Percentiles rank a stretch among this genome's conserved stretches.
Conservation (phyloP, 2,113 vertebrate species). For the Anolis carolinensis region DNA sequence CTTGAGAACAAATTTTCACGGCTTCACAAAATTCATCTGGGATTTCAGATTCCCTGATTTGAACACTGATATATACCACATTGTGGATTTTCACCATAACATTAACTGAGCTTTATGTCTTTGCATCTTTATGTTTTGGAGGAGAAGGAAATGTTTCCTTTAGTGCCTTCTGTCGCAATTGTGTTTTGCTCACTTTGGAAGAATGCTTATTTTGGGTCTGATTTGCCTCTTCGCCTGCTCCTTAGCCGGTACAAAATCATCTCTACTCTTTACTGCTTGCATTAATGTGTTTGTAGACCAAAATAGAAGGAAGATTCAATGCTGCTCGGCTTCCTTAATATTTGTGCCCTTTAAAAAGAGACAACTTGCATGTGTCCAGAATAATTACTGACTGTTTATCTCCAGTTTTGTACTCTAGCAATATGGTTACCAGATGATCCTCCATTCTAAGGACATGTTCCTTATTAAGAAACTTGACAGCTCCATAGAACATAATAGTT, state of each 20-base stretch:
- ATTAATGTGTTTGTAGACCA: background rate
- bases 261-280: background rate
- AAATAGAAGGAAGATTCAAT: background rate
- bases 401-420: background rate
- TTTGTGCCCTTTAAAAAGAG: conserved; percentile 3
- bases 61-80: background rate
- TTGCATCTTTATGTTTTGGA: background rate
- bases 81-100: background rate
- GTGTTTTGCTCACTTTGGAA: background rate
- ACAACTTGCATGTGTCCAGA: background rate
- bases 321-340: background rate
- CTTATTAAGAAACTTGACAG: conserved; percentile 3
- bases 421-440: background rate
- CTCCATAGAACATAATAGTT: conserved; percentile 2
- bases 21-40: background rate
- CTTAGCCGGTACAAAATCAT: background rate
- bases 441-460: conserved; percentile 5
- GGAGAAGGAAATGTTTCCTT: background rate
- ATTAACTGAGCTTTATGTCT: background rate
- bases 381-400: conserved; percentile 2
- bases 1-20: background rate
- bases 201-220: background rate
- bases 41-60: background rate
- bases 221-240: background rate
- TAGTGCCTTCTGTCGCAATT: background rate